Evolutionary conservation across 2,113 vertebrate genomes (phyloP).

Genomic region (Sturnus vulgaris): DNA sequence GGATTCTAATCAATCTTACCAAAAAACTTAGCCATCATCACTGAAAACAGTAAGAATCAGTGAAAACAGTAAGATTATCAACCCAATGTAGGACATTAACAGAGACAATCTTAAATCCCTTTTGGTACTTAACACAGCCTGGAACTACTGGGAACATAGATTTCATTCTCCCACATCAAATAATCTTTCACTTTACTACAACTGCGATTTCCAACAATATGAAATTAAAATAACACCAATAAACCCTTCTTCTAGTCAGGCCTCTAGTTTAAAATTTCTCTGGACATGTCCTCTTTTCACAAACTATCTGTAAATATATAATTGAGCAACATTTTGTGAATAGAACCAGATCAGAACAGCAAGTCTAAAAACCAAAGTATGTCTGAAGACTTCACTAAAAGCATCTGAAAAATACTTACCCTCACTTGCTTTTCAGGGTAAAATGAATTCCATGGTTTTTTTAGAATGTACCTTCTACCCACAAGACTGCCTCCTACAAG

Average conservation of each 20-base stretch:
- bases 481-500: background rate
- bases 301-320: background rate
- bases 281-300: background rate
- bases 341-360: background rate
- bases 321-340: background rate
- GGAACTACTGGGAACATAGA: background rate
- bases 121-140: background rate
- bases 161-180: slow-evolving; percentile 44
- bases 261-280: background rate
- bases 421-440: background rate
- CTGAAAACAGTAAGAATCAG: background rate
- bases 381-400: background rate
- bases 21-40: background rate
- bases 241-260: background rate
- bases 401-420: background rate
- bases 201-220: slow-evolving; percentile 14
- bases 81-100: background rate
- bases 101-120: slow-evolving; percentile 2
- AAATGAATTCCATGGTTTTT: background rate
- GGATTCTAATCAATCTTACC: background rate
- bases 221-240: background rate
- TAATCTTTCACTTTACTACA: slow-evolving; percentile 31
- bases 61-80: background rate
- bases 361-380: background rate
- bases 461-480: background rate